Conservation (phyloP, 92 coral and sea anemone species). For the Diadumene lineata region DNA sequence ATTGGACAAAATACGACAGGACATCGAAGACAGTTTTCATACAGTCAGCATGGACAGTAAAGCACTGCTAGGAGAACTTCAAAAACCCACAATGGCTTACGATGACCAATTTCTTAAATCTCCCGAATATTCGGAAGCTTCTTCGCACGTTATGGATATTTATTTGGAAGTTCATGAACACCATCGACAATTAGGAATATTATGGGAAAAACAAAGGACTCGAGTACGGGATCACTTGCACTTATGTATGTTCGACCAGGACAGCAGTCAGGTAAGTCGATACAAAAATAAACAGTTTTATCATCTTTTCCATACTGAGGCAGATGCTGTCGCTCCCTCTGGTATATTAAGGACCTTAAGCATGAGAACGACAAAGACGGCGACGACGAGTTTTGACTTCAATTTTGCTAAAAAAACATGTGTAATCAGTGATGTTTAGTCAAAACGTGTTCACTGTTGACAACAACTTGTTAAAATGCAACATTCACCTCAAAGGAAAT, state of each 20-base stretch:
- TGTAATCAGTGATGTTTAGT: too few species aligned
- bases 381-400: too few species aligned
- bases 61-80: constrained; percentile 88
- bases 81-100: constrained; percentile 74
- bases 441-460: too few species aligned
- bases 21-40: constrained; percentile 85
- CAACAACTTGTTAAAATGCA: too few species aligned
- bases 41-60: constrained; percentile 95
- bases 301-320: too few species aligned
- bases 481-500: too few species aligned
- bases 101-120: constrained; percentile 87
- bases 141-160: constrained; percentile 97
- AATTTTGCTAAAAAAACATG: too few species aligned
- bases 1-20: constrained; percentile 71
- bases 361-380: too few species aligned
- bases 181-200: constrained; percentile 89
- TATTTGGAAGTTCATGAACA: constrained; percentile 96
- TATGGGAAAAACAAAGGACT: constrained; percentile 86
- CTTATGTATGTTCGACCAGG: constrained; percentile 95
- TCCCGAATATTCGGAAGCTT: constrained; percentile 95
- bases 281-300: too few species aligned
- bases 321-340: too few species aligned
- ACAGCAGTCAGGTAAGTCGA: constrained; percentile 94
- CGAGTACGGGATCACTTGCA: constrained; percentile 84
- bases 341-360: too few species aligned